These are phyloP conservation scores for Toxostoma redivivum DNA, from an alignment of 2,113 vertebrate species.

Conservation along the genomic window DNA sequence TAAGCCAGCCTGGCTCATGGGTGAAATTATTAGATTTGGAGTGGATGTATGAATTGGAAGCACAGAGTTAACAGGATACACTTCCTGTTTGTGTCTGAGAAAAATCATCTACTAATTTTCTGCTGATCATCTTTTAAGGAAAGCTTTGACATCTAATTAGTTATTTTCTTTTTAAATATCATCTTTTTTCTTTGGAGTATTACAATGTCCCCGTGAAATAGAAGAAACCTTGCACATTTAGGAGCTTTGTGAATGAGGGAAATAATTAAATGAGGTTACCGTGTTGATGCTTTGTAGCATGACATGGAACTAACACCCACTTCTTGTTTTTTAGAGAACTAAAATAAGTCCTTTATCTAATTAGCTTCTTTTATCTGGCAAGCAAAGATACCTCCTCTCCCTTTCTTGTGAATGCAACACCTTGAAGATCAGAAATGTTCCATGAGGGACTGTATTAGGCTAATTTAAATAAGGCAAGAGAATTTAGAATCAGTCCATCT, in stretches of 20 bases:
- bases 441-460: not conserved
- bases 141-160: conserved; percentile 23
- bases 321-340: conserved; percentile 59
- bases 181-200: conserved; percentile 56
- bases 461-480: conserved; percentile 12
- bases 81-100: not conserved
- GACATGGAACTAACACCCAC: conserved; percentile 57
- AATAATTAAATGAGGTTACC: conserved; percentile 67
- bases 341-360: conserved; percentile 69
- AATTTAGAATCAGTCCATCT: not conserved
- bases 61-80: not conserved
- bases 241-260: conserved; percentile 45
- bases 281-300: conserved; percentile 35
- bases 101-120: not conserved
- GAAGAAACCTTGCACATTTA: conserved; percentile 25
- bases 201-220: conserved; percentile 52
- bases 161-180: conserved; percentile 25
- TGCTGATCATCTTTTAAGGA: not conserved
- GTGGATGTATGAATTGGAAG: not conserved
- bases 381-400: conserved; percentile 30
- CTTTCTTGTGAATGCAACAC: conserved; percentile 46
- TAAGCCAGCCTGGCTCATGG: not conserved
- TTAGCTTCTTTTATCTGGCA: conserved; percentile 70
- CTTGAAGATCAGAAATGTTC: conserved; percentile 67
- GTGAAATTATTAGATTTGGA: not conserved